Conservation (phyloP, 1,140 invertebrate genomes). For the Bilobella aurantiaca region DNA sequence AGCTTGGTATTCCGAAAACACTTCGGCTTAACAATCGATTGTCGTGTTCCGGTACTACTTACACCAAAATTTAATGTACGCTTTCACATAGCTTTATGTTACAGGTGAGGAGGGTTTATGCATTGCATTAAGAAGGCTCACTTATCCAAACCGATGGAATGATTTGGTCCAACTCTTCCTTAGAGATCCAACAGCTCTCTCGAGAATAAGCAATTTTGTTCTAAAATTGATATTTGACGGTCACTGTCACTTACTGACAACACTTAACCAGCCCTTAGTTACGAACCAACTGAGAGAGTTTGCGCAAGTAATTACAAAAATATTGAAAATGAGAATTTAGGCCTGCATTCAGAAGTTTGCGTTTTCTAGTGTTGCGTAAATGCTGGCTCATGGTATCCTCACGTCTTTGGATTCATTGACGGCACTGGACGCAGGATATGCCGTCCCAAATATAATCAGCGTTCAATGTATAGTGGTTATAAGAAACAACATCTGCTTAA, state of each 20-base stretch:
- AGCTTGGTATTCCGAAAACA: background rate
- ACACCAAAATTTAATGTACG: too few relatives aligned
- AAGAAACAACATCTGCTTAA: conserved; percentile 14
- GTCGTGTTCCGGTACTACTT: background rate
- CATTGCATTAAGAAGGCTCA: background rate
- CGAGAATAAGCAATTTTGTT: background rate
- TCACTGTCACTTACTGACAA: background rate
- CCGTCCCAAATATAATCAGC: conserved; percentile 11
- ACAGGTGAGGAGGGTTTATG: background rate
- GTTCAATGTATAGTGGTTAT: conserved; percentile 10
- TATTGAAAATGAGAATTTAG: background rate
- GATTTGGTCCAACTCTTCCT: background rate
- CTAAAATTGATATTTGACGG: background rate
- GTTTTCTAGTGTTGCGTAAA: background rate
- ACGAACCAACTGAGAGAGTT: background rate
- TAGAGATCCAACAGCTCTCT: background rate
- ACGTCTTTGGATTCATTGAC: conserved; percentile 18
- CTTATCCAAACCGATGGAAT: background rate
- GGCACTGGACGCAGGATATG: conserved; percentile 14
- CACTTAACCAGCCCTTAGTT: background rate
- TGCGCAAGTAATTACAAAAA: background rate
- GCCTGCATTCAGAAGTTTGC: background rate
- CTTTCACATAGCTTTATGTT: too few relatives aligned
- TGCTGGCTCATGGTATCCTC: conserved; percentile 15
- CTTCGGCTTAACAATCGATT: background rate